These are phyloP conservation scores for Climacteris rufus DNA, from an alignment of 2,113 vertebrate genomes.

Conservation along the genomic window DNA sequence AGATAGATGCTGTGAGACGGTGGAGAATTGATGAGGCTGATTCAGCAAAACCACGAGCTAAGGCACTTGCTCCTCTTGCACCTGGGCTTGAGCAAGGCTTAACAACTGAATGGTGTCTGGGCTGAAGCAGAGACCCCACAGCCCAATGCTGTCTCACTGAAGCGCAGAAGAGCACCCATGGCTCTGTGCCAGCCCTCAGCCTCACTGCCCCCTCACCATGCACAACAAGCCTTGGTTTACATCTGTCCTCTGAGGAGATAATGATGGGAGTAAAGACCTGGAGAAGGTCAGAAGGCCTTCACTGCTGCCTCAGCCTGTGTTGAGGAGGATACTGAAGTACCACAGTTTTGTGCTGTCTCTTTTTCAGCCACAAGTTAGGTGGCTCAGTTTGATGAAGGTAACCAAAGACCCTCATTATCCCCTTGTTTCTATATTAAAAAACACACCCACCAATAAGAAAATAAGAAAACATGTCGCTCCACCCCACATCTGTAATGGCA, in stretches of 20 bases:
- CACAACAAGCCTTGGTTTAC: background rate
- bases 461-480: background rate
- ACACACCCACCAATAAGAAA: background rate
- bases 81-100: background rate
- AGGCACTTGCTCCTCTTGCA: background rate
- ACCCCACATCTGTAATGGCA: background rate
- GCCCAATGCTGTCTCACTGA: rapidly evolving
- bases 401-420: background rate
- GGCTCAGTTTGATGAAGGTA: background rate
- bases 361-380: background rate
- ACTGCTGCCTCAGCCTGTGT: background rate
- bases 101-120: background rate
- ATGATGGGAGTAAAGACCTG: background rate
- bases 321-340: background rate
- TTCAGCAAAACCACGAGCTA: background rate
- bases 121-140: background rate
- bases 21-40: background rate
- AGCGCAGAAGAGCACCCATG: rapidly evolving
- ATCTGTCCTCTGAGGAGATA: background rate
- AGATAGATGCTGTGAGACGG: background rate
- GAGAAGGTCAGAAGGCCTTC: rapidly evolving
- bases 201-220: background rate
- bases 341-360: background rate
- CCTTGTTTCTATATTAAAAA: background rate
- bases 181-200: background rate